phyloP scores from a whole-genome alignment of 2,797 vertebrate species.

The Thunnus albacares region DNA sequence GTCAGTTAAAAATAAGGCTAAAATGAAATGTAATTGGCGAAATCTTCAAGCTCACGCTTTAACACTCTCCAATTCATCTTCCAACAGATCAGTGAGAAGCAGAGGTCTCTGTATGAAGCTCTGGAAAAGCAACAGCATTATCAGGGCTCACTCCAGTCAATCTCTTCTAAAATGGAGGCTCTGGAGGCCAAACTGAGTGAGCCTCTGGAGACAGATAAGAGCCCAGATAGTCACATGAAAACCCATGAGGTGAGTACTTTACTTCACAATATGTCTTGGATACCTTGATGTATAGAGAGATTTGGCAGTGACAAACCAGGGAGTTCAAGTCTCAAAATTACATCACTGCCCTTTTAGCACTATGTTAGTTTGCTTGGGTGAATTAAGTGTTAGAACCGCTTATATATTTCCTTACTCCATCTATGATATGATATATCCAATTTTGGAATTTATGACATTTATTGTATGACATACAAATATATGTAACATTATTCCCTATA shows the following conservation, averaged over 20 bases:
- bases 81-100: constrained; percentile 96
- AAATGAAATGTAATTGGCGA: background rate
- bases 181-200: constrained; percentile 92
- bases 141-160: constrained; percentile 94
- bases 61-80: background rate
- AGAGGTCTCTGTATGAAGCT: constrained; percentile 95
- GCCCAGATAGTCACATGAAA: constrained; percentile 93
- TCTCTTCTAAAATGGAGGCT: constrained; percentile 97
- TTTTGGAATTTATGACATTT: background rate
- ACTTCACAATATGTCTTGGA: background rate
- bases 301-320: background rate
- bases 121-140: constrained; percentile 96
- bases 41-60: constrained; percentile 2
- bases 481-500: too few relatives aligned
- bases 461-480: background rate
- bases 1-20: background rate
- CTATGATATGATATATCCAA: background rate
- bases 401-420: background rate
- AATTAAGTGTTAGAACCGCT: too few relatives aligned
- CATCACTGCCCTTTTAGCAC: background rate
- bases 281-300: background rate
- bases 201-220: constrained; percentile 87
- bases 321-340: background rate
- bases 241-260: constrained; percentile 89
- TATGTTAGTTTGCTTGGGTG: background rate